Base-by-base conservation (phyloP, 2,888 invertebrate species). In the Carpatolechia fugitivella region DNA sequence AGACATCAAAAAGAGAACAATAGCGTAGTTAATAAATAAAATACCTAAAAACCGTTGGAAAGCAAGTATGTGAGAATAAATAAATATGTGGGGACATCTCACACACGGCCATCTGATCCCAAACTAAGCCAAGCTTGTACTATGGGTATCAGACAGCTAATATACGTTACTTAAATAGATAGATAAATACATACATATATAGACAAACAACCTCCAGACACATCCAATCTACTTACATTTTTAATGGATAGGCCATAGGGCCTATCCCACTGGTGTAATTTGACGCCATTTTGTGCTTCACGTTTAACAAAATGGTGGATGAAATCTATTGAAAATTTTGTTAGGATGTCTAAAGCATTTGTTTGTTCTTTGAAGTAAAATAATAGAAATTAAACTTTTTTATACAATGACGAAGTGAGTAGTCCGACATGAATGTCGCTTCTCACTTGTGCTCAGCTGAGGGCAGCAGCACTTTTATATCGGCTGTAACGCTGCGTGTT, bases 371-470 rank as follows among this genome's bases (percentile, higher is more conserved):
- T 49, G 16, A 40, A 51, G 24, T 51, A 56, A 54, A 53, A 56
- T 64, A 63, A 65, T 38, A 33, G 18, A 48, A 57, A 55, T 41
- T 35, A 41, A 40, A 54, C 41, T 20, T 33, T 33, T 48, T 14
- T 58, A 63, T 67, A 65, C 72, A 64, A 77, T 70, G 85, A 87
- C 89, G 82, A 90, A 91, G 91, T 90, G 91, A 90, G 91, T 84
- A 91, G 90, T 89, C 81, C 90, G 90, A 90, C 90, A 64, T 70
- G 60, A 72, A 89, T 41, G 40, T 86, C 90, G 90, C 90, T 91
- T 90, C 90, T 90, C 91, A 91, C 91, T 82, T 90, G 87, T 84
- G 80, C 55, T 64, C 48, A 54, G 36, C 55, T 47, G 35, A 56
- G 56, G 58, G 30, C 58, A 13, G 56, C 60, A 63, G 62, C 68